Percentiles rank a stretch among this genome's conserved stretches.
phyloP scores from a whole-genome alignment of 2,113 vertebrate species.

The Saguinus midas region DNA sequence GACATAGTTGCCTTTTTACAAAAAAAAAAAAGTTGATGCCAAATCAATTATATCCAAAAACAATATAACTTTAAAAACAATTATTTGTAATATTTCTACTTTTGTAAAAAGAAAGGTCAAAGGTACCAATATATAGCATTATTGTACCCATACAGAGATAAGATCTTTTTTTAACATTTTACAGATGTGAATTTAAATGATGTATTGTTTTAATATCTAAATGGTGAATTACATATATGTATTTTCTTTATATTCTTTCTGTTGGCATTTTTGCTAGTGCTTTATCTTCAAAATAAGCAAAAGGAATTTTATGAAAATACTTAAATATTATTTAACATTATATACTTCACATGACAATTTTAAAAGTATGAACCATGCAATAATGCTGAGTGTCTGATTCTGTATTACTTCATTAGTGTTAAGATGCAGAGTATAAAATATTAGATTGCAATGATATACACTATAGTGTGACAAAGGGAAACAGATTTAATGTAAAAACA shows the following conservation, averaged over 20 bases:
- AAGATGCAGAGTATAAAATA: neutral
- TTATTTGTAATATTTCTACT: neutral
- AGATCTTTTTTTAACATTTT: neutral
- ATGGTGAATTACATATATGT: neutral
- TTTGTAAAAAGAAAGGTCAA: neutral
- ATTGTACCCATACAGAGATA: neutral
- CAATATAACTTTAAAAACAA: neutral
- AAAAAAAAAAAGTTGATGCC: too few relatives aligned
- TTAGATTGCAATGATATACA: neutral
- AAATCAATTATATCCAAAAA: neutral
- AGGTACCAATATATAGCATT: neutral
- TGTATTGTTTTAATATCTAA: conserved; percentile 24
- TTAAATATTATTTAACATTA: neutral
- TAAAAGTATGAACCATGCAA: neutral
- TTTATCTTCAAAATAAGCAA: conserved; percentile 18
- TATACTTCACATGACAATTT: neutral
- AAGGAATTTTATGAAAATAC: neutral
- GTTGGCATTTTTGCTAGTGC: neutral
- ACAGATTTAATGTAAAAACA: neutral
- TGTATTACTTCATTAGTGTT: neutral
- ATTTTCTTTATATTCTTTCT: neutral
- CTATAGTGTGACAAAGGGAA: rapidly evolving
- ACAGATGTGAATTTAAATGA: conserved; percentile 30
- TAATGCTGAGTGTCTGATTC: neutral
- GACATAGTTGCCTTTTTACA: neutral